Conservation (phyloP, 1,140 invertebrate genomes). For the Odontomachus brunneus region DNA sequence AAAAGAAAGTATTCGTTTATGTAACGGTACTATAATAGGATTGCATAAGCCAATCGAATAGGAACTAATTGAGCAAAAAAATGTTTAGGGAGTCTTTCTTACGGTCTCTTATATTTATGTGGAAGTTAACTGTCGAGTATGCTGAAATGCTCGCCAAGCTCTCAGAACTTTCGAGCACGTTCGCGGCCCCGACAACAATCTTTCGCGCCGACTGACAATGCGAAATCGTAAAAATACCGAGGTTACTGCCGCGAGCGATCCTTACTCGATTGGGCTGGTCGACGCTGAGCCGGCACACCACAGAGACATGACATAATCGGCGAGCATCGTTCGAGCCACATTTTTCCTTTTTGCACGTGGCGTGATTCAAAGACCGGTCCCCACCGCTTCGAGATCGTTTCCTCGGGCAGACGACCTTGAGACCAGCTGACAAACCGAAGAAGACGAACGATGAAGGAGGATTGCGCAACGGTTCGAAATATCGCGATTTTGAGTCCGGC, state of each 20-base stretch:
- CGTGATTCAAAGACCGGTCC: conserved; percentile 48
- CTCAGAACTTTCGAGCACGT: background rate
- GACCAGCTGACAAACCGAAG: conserved; percentile 75
- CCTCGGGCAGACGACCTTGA: conserved; percentile 74
- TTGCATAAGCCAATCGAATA: too few relatives aligned
- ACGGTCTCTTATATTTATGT: too few relatives aligned
- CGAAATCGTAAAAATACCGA: conserved; percentile 2
- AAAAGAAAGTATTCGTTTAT: too few relatives aligned
- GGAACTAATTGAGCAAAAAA: too few relatives aligned
- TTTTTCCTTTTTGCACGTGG: conserved; percentile 48
- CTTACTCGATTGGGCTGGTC: background rate
- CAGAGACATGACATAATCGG: conserved; percentile 41
- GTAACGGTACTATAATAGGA: too few relatives aligned
- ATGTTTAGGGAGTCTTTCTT: too few relatives aligned
- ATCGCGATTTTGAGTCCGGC: conserved; percentile 56
- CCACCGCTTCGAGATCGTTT: conserved; percentile 67
- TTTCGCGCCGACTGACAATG: background rate
- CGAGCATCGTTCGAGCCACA: conserved; percentile 35
- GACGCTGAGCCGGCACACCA: background rate
- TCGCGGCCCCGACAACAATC: background rate
- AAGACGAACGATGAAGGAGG: conserved; percentile 55
- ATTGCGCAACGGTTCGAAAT: conserved; percentile 73
- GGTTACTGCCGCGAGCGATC: background rate
- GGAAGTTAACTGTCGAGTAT: too few relatives aligned
- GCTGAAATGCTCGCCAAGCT: background rate